Percentiles rank a stretch among this genome's conserved stretches.
Evolutionary conservation across 1,140 invertebrate species (phyloP).

Genomic region (Cydia amplana): DNA sequence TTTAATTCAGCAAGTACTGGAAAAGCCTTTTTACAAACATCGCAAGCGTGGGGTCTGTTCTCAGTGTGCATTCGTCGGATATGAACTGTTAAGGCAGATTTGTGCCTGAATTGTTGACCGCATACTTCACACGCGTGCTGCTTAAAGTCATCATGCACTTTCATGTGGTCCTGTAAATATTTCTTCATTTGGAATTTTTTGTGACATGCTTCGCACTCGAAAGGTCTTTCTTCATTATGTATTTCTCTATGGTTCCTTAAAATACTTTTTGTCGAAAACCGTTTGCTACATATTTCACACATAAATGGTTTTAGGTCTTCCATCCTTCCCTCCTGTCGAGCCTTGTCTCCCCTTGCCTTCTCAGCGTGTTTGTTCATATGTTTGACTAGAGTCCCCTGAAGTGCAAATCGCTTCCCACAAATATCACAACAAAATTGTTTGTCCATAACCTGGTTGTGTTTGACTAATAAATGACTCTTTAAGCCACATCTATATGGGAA

Average conservation of each 20-base stretch:
- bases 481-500: not conserved
- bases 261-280: not conserved
- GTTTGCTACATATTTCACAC: conserved; percentile 10
- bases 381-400: not conserved
- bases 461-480: not conserved
- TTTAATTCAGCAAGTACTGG: not conserved
- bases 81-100: not conserved
- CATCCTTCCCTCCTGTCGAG: not conserved
- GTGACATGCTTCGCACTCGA: not conserved
- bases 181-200: conserved; percentile 10
- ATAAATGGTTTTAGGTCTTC: conserved; percentile 5
- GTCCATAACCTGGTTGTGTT: conserved; percentile 10
- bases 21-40: conserved; percentile 17
- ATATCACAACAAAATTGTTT: not conserved
- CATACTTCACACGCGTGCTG: conserved; percentile 1
- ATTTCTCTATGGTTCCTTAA: conserved; percentile 2
- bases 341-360: not conserved
- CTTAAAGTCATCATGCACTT: conserved; percentile 1
- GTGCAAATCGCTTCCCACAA: not conserved
- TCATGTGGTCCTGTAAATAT: not conserved
- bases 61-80: not conserved
- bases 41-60: not conserved
- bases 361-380: not conserved
- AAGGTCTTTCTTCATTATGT: not conserved
- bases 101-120: not conserved